phyloP scores from a whole-genome alignment of 2,888 invertebrate genomes.

The Nineta flava region DNA sequence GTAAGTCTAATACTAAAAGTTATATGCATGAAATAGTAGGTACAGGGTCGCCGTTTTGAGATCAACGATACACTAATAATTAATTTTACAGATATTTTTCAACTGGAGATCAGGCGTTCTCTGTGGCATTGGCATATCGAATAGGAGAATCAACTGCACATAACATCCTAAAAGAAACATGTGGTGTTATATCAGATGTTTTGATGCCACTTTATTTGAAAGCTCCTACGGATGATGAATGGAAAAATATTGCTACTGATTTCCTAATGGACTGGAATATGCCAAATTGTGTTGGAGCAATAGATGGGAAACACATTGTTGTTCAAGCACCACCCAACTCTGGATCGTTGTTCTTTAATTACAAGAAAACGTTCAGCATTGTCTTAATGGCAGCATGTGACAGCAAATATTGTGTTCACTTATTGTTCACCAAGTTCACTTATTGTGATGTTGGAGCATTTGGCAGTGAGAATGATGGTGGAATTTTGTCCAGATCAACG shows the following conservation, averaged over 20 bases:
- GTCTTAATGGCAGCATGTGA: conserved; percentile 3
- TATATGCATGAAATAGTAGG: too few species aligned
- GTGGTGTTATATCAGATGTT: conserved; percentile 7
- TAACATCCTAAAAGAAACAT: conserved; percentile 11
- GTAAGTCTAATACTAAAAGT: background rate
- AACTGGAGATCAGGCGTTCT: conserved; percentile 9
- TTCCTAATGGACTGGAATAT: conserved; percentile 11
- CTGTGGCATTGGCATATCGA: too few species aligned
- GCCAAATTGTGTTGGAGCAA: conserved; percentile 12
- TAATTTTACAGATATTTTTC: conserved; percentile 11
- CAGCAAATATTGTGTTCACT: background rate
- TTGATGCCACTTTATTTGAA: conserved; percentile 10
- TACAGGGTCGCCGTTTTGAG: too few species aligned
- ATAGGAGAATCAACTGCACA: conserved; percentile 10
- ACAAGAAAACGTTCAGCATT: conserved; percentile 13
- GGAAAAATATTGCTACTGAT: conserved; percentile 9
- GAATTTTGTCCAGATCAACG: background rate
- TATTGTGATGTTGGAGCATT: background rate
- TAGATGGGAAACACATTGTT: conserved; percentile 10
- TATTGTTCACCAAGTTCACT: too few species aligned
- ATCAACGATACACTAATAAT: background rate
- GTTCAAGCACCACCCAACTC: conserved; percentile 11
- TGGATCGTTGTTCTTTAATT: conserved; percentile 10
- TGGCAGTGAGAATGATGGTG: conserved; percentile 1
- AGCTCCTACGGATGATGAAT: conserved; percentile 9